phyloP scores from a whole-genome alignment of 2,113 vertebrate species.

The Struthidea cinerea region DNA sequence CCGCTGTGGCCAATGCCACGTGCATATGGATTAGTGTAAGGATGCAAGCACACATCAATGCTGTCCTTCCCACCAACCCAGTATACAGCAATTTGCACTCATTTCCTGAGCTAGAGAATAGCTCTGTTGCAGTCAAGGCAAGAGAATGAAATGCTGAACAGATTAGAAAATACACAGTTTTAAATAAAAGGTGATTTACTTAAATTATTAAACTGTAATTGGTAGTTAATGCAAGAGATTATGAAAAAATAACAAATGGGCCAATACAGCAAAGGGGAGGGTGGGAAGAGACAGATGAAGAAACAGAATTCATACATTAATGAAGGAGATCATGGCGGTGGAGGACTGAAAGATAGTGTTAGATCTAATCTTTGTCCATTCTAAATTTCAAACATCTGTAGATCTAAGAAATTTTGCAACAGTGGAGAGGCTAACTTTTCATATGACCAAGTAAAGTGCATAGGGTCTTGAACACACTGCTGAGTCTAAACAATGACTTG shows the following conservation, averaged over 20 bases:
- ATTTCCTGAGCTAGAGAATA: not conserved
- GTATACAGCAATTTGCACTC: not conserved
- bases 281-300: not conserved
- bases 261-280: not conserved
- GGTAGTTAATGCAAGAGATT: not conserved
- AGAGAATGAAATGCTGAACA: not conserved
- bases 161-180: not conserved
- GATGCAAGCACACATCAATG: not conserved
- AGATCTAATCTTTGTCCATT: not conserved
- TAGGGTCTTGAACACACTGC: not conserved
- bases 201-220: not conserved
- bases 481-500: not conserved
- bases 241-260: not conserved
- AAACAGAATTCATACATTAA: not conserved
- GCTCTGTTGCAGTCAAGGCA: not conserved
- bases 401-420: not conserved
- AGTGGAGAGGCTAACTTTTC: not conserved
- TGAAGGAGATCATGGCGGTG: not conserved
- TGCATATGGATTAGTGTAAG: not conserved
- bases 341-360: not conserved
- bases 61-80: not conserved
- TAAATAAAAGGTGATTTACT: not conserved
- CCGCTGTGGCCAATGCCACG: not conserved
- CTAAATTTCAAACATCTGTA: not conserved
- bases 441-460: not conserved